Percentiles rank a stretch among this genome's conserved stretches.
phyloP scores from a whole-genome alignment of 37 sponge, comb jelly and placozoan genomes.

The Ianthella basta region DNA sequence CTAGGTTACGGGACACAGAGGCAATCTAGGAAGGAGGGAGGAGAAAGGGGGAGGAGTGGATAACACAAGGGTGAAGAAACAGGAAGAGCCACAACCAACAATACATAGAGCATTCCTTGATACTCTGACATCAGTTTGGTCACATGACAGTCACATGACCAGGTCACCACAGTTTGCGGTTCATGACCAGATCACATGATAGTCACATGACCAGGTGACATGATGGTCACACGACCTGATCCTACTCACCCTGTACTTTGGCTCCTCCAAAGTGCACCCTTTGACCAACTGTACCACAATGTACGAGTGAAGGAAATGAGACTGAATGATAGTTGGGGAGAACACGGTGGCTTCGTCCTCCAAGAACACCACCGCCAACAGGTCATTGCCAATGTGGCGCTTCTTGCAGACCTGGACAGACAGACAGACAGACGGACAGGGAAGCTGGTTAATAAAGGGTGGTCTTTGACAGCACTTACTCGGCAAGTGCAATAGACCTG shows the following conservation, averaged over 20 bases:
- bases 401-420: conserved; percentile 81
- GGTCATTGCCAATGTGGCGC: conserved; percentile 97
- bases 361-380: conserved; percentile 92
- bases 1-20: conserved; percentile 3
- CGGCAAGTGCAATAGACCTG: too few relatives aligned
- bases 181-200: not conserved
- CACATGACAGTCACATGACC: too few relatives aligned
- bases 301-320: conserved; percentile 94
- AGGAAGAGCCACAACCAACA: not conserved
- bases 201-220: not conserved
- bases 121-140: not conserved
- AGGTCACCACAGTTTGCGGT: too few relatives aligned
- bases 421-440: not conserved
- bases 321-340: conserved; percentile 86
- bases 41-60: conserved; percentile 18
- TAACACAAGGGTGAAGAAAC: not conserved
- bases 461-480: not conserved
- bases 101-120: too few relatives aligned
- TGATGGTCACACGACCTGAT: not conserved
- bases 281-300: conserved; percentile 80
- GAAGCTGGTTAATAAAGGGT: not conserved
- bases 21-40: conserved; percentile 22
- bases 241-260: conserved; percentile 60
- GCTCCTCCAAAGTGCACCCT: conserved; percentile 60
- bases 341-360: conserved; percentile 84